Evolutionary conservation across 1,140 invertebrate species (phyloP), one percentile per base, ranked within the genome.

Genomic region (Drosophila funebris): DNA sequence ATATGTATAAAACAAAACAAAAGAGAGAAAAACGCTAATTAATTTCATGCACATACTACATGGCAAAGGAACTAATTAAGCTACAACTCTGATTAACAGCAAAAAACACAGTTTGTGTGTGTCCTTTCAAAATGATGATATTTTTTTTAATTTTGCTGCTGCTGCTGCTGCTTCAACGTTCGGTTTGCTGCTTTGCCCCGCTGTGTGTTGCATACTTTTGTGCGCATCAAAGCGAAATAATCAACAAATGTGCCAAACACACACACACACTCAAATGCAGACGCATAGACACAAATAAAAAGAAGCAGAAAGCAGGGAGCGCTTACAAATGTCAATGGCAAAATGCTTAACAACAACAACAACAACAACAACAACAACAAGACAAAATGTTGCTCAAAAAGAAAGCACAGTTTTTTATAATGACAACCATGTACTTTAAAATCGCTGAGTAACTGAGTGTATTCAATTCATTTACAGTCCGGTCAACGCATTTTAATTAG

Each of bases 151-250:
- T n/a, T n/a, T n/a, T n/a, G n/a, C 66, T 24, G 16, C 58, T 48
- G 22, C 29, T 22, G 7, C 5, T 18, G 2, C 16, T 33, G 9
- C 29, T 41, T 43, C 39, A n/a, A 0, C 4, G 9, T 57, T 16
- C n/a, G n/a, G n/a, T n/a, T 48, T 50, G 20, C 1, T 50, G 46
- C 4, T 46, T 13, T 44, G 4, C 27, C 69, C 53, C 44, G 61
- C 41, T 70, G 56, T 68, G n/a, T 68, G 77, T 61, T 85, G 74
- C 77, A 87, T 77, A 78, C 81, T 85, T 70, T 82, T 75, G 74
- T 75, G 74, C 82, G 81, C 81, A 87, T 85, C 81, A 85, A 85
- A 85, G 82, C 81, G 78, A 85, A 85, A 87, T 85, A 85, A 85
- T 85, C 80, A 85, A 85, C 81, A 85, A 85, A 85, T 87, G 81